phyloP scores from a whole-genome alignment of 2,797 vertebrate species.

The Bothrops alternatus region DNA sequence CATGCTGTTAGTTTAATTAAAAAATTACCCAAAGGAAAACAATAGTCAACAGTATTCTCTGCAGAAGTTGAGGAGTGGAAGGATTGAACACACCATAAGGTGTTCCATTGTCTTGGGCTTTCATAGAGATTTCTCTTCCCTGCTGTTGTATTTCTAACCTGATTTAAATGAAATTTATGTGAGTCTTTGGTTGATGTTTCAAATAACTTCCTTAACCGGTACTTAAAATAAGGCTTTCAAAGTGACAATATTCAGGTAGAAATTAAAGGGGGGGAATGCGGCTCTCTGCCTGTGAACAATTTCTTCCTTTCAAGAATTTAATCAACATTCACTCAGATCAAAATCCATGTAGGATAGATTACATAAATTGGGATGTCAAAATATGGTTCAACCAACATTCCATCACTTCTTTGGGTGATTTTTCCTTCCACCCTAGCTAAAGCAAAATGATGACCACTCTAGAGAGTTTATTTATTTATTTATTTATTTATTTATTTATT shows the following conservation, averaged over 20 bases:
- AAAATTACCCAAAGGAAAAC: slow-evolving; percentile 79
- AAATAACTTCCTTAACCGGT: slow-evolving; percentile 68
- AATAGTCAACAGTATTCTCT: slow-evolving; percentile 75
- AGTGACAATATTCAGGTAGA: slow-evolving; percentile 2
- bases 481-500: too few relatives aligned
- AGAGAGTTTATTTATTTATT: not conserved
- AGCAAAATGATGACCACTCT: not conserved
- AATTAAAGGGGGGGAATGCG: not conserved
- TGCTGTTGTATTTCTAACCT: slow-evolving; percentile 72
- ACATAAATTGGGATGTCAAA: not conserved
- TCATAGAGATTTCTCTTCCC: slow-evolving; percentile 66
- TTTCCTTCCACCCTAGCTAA: not conserved
- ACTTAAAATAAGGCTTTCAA: slow-evolving; percentile 46
- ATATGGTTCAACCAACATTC: not conserved
- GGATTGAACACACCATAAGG: slow-evolving; percentile 78
- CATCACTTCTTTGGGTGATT: not conserved
- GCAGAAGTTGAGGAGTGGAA: slow-evolving; percentile 76
- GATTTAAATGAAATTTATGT: slow-evolving; percentile 72
- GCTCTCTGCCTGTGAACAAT: not conserved
- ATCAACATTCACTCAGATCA: not conserved
- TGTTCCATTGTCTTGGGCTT: slow-evolving; percentile 70
- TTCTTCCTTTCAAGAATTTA: not conserved
- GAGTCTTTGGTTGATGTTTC: slow-evolving; percentile 52
- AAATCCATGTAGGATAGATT: not conserved
- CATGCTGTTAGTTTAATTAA: slow-evolving; percentile 82